Base-by-base conservation (phyloP, 2,113 vertebrate genomes). In the Oplegnathus fasciatus region DNA sequence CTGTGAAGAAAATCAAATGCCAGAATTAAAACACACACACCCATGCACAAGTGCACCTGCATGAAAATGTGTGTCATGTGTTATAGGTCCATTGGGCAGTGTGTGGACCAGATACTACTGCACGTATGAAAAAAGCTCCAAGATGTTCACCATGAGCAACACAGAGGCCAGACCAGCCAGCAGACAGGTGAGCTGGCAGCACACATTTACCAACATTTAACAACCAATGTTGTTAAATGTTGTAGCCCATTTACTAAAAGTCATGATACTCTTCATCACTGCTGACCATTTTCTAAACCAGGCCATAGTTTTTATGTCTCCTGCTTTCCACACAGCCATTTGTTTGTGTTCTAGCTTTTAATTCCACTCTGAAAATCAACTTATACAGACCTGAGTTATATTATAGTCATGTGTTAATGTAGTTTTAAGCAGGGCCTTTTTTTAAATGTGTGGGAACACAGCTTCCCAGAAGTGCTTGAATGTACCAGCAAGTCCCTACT, bases 31-130 rank as follows among this genome's bases (percentile, higher is more conserved):
- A 69, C 62, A 64, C 24, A 46, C 2, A 48, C 7, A 28, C 9
- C 9, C 7, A 32, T 28, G 44, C 20, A 14, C 20, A 72, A 4
- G 11, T 17, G 32, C 13, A 65, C 20, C 30, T 37, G 26, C 18
- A 9, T 60, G 10, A 64, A 71, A 50, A 57, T 42, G 9, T 54
- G 48, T 62, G 4, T 80, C 3, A 3, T 71, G 50, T 80, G 0
- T 72, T 66, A 58, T 67, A 99, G 98, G 98, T 86, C 98, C 98
- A 0, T 91, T 99, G 83, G 98, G 98, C 37, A 99, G 97, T 90
- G 97, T 98, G 0, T 99, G 98, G 98, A 95, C 96, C 67, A 97
- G 98, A 80, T 98, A 99, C 94, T 99, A 99, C 91, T 99, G 98
- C 86, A 98, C 97, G 1, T 99, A 98, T 0, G 97, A 98, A 74